These are phyloP conservation scores for Catonia carolina DNA, from an alignment of 2,888 invertebrate genomes.

Conservation along the genomic window DNA sequence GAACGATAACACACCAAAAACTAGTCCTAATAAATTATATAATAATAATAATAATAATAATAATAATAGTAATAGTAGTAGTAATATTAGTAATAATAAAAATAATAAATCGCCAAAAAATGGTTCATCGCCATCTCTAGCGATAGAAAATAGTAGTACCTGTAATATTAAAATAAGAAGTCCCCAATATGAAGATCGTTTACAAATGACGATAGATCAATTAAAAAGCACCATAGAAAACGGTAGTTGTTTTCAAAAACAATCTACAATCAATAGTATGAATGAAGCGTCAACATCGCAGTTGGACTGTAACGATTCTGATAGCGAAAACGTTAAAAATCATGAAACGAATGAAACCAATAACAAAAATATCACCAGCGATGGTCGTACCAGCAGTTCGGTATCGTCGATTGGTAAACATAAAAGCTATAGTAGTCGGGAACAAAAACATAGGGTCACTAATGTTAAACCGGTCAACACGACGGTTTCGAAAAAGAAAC, in stretches of 20 bases:
- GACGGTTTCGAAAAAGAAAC: constrained; percentile 32
- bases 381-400: not conserved
- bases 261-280: not conserved
- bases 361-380: not conserved
- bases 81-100: constrained; percentile 6
- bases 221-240: no score
- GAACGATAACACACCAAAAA: not conserved
- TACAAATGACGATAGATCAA: not conserved
- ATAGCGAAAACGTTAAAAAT: no score
- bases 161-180: not conserved
- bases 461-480: constrained; percentile 26
- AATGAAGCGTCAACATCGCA: not conserved
- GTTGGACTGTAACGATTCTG: no score
- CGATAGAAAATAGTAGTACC: not conserved
- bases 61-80: constrained; percentile 10
- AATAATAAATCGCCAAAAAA: constrained; percentile 1
- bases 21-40: not conserved
- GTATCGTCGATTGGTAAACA: not conserved
- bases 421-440: not conserved
- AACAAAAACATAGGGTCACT: not conserved
- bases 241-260: not conserved
- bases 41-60: constrained; percentile 8
- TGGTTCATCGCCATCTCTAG: no score
- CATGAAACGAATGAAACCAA: not conserved
- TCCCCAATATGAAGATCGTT: not conserved